Percentiles rank a stretch among this genome's conserved stretches.
These are phyloP conservation scores for Bemisia tabaci DNA, from an alignment of 1,140 invertebrate genomes.

Conservation along the genomic window DNA sequence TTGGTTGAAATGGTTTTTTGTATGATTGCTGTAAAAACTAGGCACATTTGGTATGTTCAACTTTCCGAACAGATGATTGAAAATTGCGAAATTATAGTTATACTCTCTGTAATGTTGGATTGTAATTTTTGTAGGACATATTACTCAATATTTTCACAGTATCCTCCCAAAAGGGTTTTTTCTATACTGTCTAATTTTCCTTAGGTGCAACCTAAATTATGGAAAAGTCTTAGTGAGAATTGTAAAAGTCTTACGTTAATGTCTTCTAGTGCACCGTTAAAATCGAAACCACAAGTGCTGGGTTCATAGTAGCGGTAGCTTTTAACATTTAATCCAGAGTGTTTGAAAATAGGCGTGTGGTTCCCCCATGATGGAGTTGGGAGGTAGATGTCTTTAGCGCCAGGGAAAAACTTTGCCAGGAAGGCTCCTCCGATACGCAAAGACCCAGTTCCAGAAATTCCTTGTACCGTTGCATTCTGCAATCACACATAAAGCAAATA, in stretches of 20 bases:
- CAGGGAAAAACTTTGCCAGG: slow-evolving; percentile 70
- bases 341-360: slow-evolving; percentile 88
- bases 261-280: slow-evolving; percentile 80
- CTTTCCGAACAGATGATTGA: too few relatives aligned
- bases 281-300: slow-evolving; percentile 90
- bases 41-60: too few relatives aligned
- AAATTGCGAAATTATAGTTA: too few relatives aligned
- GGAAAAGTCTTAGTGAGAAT: too few relatives aligned
- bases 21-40: too few relatives aligned
- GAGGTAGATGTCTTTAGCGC: slow-evolving; percentile 77
- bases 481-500: slow-evolving; percentile 20
- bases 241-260: slow-evolving; percentile 55
- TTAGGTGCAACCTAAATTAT: too few relatives aligned
- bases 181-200: too few relatives aligned
- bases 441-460: slow-evolving; percentile 95
- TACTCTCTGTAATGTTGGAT: too few relatives aligned
- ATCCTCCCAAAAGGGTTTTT: too few relatives aligned
- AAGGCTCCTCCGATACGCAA: slow-evolving; percentile 84
- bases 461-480: slow-evolving; percentile 65
- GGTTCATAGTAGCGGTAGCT: slow-evolving; percentile 93
- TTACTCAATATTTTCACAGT: too few relatives aligned
- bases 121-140: too few relatives aligned
- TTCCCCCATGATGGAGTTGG: slow-evolving; percentile 98
- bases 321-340: slow-evolving; percentile 72
- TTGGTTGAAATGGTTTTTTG: too few relatives aligned